Evolutionary conservation across 2,797 vertebrate species (phyloP).

Genomic region (Sebastes iracundus): DNA sequence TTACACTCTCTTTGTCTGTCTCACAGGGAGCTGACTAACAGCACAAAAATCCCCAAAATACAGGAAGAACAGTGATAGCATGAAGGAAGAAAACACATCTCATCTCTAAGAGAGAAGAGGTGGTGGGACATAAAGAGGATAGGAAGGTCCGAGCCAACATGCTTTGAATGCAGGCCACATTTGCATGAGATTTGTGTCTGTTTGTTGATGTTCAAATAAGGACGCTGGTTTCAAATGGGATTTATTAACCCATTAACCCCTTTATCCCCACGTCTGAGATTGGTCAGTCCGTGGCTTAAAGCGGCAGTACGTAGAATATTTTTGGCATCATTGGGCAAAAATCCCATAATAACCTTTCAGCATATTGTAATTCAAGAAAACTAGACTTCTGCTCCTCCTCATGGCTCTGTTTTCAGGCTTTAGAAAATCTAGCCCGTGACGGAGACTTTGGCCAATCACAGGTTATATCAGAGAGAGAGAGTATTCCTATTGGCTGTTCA

Average conservation of each 20-base stretch:
- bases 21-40: conserved; percentile 20
- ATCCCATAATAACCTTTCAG: no score
- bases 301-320: background rate
- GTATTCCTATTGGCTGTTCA: no score
- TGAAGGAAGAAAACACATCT: background rate
- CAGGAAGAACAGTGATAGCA: background rate
- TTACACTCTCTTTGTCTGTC: conserved; percentile 2
- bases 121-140: background rate
- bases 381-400: no score
- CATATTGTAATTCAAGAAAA: no score
- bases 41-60: background rate
- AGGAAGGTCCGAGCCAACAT: background rate
- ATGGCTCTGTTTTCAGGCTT: no score
- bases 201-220: conserved; percentile 21
- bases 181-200: conserved; percentile 68
- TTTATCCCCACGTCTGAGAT: background rate
- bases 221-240: conserved; percentile 17
- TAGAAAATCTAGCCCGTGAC: no score
- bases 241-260: conserved; percentile 40
- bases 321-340: no score
- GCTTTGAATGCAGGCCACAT: conserved; percentile 43
- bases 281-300: background rate
- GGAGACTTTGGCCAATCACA: no score
- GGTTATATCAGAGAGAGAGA: no score
- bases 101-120: background rate